Base-by-base conservation (phyloP, 2,888 invertebrate genomes). In the Bedellia somnulentella region DNA sequence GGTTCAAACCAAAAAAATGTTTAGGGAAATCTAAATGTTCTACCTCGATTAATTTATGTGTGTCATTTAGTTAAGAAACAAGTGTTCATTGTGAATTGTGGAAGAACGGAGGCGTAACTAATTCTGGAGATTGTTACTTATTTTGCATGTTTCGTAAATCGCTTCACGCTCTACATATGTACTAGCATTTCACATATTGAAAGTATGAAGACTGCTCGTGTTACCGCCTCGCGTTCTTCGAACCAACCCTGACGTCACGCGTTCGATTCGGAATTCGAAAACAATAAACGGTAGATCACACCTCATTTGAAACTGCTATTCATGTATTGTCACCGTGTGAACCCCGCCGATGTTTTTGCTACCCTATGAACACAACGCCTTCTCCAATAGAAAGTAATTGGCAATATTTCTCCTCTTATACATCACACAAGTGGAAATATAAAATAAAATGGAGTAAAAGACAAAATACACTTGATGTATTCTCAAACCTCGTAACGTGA, bases 131-230 rank as follows among this genome's bases (percentile, higher is more conserved):
- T 73, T 67, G 73, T 75, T 57, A 63, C 56, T 68, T 68, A 70
- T 73, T 75, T 73, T 73, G 70, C 73, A 73, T 73, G 70, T 75
- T 73, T 73, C 73, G 73, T 70, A 64, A 71, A 68, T 60, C 50
- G 59, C 63, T 75, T 67, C 67, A 75, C 70, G 75, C 67, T 75
- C 73, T 57, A 59, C 61, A 71, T 71, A 58, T 29, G 30, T 32
- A 32, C 44, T 47, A 38, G 44, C 51, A 59, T 61, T 66, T 52
- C 51, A 66, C 70, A n/a, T n/a, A n/a, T n/a, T n/a, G n/a, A 70
- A 70, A 73, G 71, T 68, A 56, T 55, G 52, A 53, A 57, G 58
- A 61, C 61, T 63, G 49, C 45, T 45, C n/a, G 44, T 42, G 39
- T 36, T 34, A 32, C 42, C 41, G 40, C 35, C 45, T 37, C 32